Conservation (phyloP, 2,797 vertebrate genomes). For the Manis javanica region DNA sequence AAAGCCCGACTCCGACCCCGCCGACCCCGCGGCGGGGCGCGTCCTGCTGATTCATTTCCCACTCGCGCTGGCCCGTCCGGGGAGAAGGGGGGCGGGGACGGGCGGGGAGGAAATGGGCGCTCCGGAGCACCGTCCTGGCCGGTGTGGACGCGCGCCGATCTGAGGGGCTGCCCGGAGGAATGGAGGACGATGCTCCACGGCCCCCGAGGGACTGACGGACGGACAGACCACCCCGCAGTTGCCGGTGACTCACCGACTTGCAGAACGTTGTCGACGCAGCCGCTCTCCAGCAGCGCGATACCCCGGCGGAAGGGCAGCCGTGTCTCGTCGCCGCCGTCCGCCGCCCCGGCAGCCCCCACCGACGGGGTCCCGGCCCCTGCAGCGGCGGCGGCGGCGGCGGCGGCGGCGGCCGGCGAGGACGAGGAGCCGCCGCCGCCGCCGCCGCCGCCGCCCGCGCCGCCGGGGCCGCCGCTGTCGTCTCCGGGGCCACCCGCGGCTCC, state of each 20-base stretch:
- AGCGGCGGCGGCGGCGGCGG: slow-evolving; percentile 58
- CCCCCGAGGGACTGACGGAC: neutral
- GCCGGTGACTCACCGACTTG: slow-evolving; percentile 96
- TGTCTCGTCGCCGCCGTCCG: slow-evolving; percentile 92
- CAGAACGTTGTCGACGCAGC: slow-evolving; percentile 97
- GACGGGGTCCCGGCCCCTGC: slow-evolving; percentile 72
- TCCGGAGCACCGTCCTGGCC: neutral
- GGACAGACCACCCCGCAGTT: slow-evolving; percentile 12
- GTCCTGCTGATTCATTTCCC: slow-evolving; percentile 85
- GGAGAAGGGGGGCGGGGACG: slow-evolving; percentile 16
- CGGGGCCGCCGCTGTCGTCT: slow-evolving; percentile 77
- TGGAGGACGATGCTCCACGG: neutral
- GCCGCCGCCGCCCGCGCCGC: slow-evolving; percentile 70
- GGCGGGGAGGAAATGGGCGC: slow-evolving; percentile 53
- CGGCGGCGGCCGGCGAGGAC: slow-evolving; percentile 76
- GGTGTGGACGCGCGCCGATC: neutral
- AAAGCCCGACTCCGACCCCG: slow-evolving; percentile 3
- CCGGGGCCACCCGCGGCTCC: slow-evolving; percentile 81
- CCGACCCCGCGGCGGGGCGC: slow-evolving; percentile 64
- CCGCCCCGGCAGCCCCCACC: slow-evolving; percentile 78
- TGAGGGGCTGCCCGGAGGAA: neutral
- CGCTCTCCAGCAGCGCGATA: slow-evolving; percentile 94
- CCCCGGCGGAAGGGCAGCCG: slow-evolving; percentile 95
- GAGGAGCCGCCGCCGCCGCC: slow-evolving; percentile 72
- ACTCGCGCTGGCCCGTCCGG: slow-evolving; percentile 78